Percentiles rank a stretch among this genome's conserved stretches.
phyloP scores from a whole-genome alignment of 1,140 invertebrate genomes.

The Diachasmimorpha longicaudata region DNA sequence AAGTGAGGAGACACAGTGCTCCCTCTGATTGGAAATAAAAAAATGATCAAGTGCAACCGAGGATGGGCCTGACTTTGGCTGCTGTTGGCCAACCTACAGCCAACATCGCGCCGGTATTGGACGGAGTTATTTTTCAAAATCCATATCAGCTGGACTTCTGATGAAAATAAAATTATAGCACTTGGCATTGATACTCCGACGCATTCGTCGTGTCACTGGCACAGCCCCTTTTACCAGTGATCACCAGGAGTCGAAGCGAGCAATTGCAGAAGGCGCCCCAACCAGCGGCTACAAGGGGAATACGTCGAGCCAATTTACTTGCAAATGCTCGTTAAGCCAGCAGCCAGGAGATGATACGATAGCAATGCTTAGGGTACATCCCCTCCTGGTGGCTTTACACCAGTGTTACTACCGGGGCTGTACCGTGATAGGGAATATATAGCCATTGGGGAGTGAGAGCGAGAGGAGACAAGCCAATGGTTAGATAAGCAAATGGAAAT shows the following conservation, averaged over 20 bases:
- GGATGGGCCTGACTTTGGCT: no score
- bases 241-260: background rate
- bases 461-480: constrained; percentile 1
- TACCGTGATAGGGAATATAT: background rate
- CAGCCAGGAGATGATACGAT: constrained; percentile 16
- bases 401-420: background rate
- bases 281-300: background rate
- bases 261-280: background rate
- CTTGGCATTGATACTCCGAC: background rate
- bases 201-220: background rate
- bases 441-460: background rate
- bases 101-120: no score
- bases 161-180: background rate
- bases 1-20: no score
- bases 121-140: no score
- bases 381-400: background rate
- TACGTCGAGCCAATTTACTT: constrained; percentile 19
- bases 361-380: constrained; percentile 1
- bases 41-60: no score
- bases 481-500: constrained; percentile 7
- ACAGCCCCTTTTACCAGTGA: background rate
- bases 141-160: background rate
- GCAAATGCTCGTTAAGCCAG: constrained; percentile 23
- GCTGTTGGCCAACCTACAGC: no score
- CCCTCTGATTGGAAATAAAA: no score